Evolutionary conservation across 1,140 invertebrate genomes (phyloP).

Genomic region (Lycorma delicatula): DNA sequence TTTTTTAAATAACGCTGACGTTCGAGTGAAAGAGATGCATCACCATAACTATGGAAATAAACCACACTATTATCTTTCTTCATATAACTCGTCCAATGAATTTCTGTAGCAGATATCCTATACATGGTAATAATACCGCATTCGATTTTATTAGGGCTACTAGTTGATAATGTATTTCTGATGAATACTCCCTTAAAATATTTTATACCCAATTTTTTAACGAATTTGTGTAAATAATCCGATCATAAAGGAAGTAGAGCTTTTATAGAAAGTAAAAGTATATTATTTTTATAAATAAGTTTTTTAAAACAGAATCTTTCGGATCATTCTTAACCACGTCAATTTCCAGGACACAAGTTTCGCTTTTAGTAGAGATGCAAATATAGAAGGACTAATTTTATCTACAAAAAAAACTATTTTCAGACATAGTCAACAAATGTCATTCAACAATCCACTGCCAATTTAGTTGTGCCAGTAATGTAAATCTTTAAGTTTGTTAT

Average conservation of each 20-base stretch:
- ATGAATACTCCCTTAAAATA: constrained; percentile 4
- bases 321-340: neutral
- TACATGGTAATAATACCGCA: neutral
- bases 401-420: neutral
- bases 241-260: neutral
- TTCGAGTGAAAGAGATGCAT: neutral
- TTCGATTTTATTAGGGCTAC: neutral
- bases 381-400: neutral
- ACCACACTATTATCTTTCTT: neutral
- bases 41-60: neutral
- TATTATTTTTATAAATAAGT: neutral
- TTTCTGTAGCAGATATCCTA: neutral
- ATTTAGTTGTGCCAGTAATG: neutral
- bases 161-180: neutral
- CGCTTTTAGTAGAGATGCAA: neutral
- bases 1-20: neutral
- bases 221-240: neutral
- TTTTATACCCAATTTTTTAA: neutral
- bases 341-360: neutral
- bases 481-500: neutral
- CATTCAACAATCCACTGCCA: neutral
- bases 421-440: neutral
- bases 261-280: neutral
- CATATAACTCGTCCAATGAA: neutral
- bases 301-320: neutral